Evolutionary conservation across 2,797 vertebrate genomes (phyloP).

Genomic region (Todus mexicanus): DNA sequence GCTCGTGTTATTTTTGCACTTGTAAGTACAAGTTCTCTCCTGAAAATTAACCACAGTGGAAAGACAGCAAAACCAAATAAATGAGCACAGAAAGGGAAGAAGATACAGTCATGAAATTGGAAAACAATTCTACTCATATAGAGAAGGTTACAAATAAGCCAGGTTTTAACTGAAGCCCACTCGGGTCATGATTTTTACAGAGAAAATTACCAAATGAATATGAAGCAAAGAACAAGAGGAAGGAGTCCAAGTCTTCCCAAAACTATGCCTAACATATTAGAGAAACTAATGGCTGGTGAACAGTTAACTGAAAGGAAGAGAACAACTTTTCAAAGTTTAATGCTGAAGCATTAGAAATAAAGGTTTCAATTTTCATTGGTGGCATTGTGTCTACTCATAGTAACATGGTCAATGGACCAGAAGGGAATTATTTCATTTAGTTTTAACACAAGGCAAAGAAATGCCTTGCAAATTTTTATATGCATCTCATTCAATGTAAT

Average conservation of each 20-base stretch:
- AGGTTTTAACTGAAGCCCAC: not conserved
- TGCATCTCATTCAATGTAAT: not conserved
- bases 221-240: not conserved
- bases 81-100: not conserved
- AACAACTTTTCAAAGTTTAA: conserved; percentile 4
- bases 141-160: not conserved
- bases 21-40: not conserved
- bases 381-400: not conserved
- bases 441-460: conserved; percentile 28
- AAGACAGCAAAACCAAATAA: not conserved
- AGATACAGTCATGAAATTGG: not conserved
- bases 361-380: not conserved
- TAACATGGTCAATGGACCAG: conserved; percentile 33
- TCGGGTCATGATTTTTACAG: not conserved
- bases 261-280: not conserved
- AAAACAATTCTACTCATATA: not conserved
- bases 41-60: not conserved
- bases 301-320: not conserved
- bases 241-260: not conserved
- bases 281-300: conserved; percentile 12
- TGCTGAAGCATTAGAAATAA: not conserved
- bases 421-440: conserved; percentile 39
- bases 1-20: not conserved
- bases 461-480: not conserved
- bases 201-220: not conserved